Evolutionary conservation across 1,140 invertebrate genomes (phyloP).

Genomic region (Eupeodes corollae): DNA sequence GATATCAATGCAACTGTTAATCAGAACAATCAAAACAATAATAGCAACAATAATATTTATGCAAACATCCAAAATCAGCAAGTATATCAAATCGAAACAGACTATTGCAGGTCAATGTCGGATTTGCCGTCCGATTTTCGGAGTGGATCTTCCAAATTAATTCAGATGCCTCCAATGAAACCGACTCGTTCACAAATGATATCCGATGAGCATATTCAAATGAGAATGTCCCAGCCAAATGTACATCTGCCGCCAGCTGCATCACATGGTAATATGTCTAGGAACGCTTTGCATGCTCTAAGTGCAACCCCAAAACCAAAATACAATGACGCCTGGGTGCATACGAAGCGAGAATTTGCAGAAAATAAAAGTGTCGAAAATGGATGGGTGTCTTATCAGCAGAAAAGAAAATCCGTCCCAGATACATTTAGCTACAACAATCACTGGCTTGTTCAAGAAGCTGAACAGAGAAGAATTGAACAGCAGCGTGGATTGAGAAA

Average conservation of each 20-base stretch:
- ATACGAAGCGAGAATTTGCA: conserved; percentile 11
- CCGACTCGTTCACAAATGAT: conserved; percentile 18
- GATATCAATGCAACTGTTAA: conserved; percentile 39
- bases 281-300: conserved; percentile 63
- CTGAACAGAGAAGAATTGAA: conserved; percentile 75
- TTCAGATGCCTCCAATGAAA: conserved; percentile 30
- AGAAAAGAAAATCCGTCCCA: conserved; percentile 52
- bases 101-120: conserved; percentile 43
- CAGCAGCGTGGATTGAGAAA: conserved; percentile 39
- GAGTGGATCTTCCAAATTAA: conserved; percentile 11
- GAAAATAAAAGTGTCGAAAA: conserved; percentile 8
- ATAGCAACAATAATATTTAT: conserved; percentile 10
- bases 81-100: conserved; percentile 31
- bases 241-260: conserved; percentile 1
- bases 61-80: conserved; percentile 21
- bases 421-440: conserved; percentile 50
- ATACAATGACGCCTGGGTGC: conserved; percentile 44
- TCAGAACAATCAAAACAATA: conserved; percentile 4
- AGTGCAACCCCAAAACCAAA: conserved; percentile 64
- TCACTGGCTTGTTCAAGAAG: conserved; percentile 86
- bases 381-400: conserved; percentile 47
- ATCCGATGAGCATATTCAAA: conserved; percentile 11
- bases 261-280: conserved; percentile 49
- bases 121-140: conserved; percentile 37
- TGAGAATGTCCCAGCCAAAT: not conserved